Evolutionary conservation across 2,888 invertebrate species (phyloP).

Genomic region (Pheosia tremula): DNA sequence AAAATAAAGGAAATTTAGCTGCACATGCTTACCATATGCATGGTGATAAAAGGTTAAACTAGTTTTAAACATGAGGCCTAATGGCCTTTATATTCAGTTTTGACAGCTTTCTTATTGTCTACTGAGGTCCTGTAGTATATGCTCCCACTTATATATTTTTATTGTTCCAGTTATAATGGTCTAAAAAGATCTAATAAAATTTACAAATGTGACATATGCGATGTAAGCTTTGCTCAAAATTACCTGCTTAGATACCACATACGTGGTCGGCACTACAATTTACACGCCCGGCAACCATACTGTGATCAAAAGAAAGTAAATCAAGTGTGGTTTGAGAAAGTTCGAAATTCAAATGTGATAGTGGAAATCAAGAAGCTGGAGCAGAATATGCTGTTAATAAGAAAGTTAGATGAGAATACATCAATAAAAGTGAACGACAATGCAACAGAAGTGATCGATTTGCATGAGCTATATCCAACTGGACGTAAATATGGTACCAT

Average conservation of each 20-base stretch:
- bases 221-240: background rate
- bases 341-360: conserved; percentile 1
- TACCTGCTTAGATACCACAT: background rate
- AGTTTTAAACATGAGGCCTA: too few species aligned
- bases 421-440: conserved; percentile 9
- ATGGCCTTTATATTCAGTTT: too few species aligned
- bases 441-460: conserved; percentile 4
- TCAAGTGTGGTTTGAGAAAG: conserved; percentile 10
- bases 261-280: conserved; percentile 4
- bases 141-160: background rate
- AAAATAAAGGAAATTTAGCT: conserved; percentile 5
- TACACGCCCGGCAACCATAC: conserved; percentile 5
- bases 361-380: conserved; percentile 6
- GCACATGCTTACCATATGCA: conserved; percentile 2
- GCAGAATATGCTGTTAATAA: conserved; percentile 5
- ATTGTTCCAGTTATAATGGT: background rate
- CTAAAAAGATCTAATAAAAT: background rate
- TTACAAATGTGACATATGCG: background rate
- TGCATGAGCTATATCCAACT: background rate
- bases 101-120: too few species aligned
- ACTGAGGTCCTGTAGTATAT: too few species aligned
- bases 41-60: background rate
- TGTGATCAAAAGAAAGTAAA: conserved; percentile 8
- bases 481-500: background rate
- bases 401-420: conserved; percentile 8